Conservation (phyloP, 1,140 invertebrate species). For the Pteromalus puparum region DNA sequence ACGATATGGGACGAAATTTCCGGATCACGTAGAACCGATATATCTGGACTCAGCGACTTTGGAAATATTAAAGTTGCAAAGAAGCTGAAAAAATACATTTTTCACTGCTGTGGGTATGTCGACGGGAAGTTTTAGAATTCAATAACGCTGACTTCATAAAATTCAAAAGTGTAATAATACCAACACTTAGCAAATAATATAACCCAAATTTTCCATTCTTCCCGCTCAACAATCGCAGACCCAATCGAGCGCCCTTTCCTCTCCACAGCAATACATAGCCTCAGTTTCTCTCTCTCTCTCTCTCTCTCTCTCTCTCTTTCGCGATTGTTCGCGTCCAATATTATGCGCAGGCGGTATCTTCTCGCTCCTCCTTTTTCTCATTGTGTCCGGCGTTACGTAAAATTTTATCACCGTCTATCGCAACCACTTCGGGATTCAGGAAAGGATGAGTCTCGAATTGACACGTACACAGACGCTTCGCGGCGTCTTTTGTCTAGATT, state of each 20-base stretch:
- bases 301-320: neutral
- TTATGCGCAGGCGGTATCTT: neutral
- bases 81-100: neutral
- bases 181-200: too few species aligned
- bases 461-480: neutral
- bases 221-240: too few species aligned
- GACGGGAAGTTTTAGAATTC: too few species aligned
- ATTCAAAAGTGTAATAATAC: too few species aligned
- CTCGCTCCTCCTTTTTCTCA: neutral
- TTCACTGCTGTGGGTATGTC: neutral
- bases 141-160: too few species aligned
- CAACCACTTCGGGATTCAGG: neutral
- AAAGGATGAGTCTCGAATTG: neutral
- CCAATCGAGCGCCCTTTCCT: neutral
- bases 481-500: neutral
- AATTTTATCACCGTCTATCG: conserved; percentile 5
- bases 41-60: neutral
- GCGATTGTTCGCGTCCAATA: neutral
- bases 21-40: neutral
- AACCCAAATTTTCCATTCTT: too few species aligned
- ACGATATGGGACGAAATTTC: neutral
- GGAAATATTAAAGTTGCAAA: neutral
- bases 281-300: neutral
- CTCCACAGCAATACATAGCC: neutral
- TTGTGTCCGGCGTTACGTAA: neutral